Evolutionary conservation across 2,888 invertebrate genomes (phyloP), one percentile per base, ranked within the genome.

Genomic region (Liodrosophila aerea): DNA sequence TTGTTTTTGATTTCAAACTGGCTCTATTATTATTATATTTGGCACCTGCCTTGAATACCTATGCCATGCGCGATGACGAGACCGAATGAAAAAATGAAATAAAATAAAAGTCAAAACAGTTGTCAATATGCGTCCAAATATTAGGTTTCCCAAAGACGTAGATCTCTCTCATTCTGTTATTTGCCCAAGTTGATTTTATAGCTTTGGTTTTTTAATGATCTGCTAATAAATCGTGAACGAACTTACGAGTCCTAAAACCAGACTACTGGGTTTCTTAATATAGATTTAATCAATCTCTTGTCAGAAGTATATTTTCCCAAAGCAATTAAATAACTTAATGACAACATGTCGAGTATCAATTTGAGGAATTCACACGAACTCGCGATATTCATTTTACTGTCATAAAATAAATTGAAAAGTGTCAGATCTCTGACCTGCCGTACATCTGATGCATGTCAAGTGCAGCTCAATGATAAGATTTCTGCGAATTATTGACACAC

Each of bases 41-140:
- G 45, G 41, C 66, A 63, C 57, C 57, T 58, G 59, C 30, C 49
- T 43, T 50, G 44, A 46, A 46, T 61, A 15, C 11, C 1, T 31
- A 37, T 9, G 18, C 12, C 31, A 31, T n/a, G 2, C 13, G 27
- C 8, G 45, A 53, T 15, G 54, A 46, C 47, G 47, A 56, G 34
- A 49, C 56, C 49, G 11, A 37, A 18, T 22, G 8, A 18, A 13
- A 44, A 18, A 30, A 31, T 8, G n/a, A 34, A 29, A 29, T 30
- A 47, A 34, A 18, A 37, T 12, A 56, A 64, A 34, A 45, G 31
- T 36, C 18, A 43, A 60, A 50, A 64, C 66, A 64, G 45, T 54
- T 65, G 65, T 49, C 63, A 44, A 53, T 36, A 37, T 51, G 36
- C 45, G 41, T 45, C 33, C 43, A 56, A 43, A 13, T 49, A 56